Evolutionary conservation across 2,113 vertebrate species (phyloP), one percentile per base, ranked within the genome.

Genomic region (Cyprinodon variegatus): DNA sequence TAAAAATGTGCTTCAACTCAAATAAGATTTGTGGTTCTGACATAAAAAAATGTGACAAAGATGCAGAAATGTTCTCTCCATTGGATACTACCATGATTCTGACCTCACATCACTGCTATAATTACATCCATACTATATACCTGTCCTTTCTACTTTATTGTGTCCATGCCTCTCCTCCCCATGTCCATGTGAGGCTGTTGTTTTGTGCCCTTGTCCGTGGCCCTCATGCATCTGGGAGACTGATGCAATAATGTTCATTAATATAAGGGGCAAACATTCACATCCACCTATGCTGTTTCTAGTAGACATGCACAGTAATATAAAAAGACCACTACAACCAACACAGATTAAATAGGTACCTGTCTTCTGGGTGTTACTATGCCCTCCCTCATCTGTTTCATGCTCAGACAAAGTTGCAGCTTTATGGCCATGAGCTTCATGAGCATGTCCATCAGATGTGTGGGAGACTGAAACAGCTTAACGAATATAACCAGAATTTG

Each of bases 401-500:
- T 72, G 40, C 4, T 29, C 70, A 10, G 45, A 29, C 22, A 22
- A 36, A 5, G 46, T 1, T 37, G 39, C 4, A 36, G 66, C 48
- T 64, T 40, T 48, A 37, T 74, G 72, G 3, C 11, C 76, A n/a
- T 70, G 61, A 22, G 41, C 57, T 7, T 77, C 82, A 62, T 60
- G 76, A 14, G 4, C 12, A 1, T 83, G 50, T 38, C 5, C 46
- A 29, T 67, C 50, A 69, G 41, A 68, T 0, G 61, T 43, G 15
- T 78, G 72, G 17, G 68, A 59, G 41, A 53, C 86, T 85, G 72
- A 79, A 45, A 88, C 15, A 64, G 20, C 29, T 22, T 60, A 3
- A 45, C 3, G 29, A 50, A 50, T 9, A 45, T 43, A 3, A 36
- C 29, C 29, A 13, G 10, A 2, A 1, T 7, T 22, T 45, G 4